phyloP scores from a whole-genome alignment of 2,113 vertebrate species.

The Spea multiplicata region DNA sequence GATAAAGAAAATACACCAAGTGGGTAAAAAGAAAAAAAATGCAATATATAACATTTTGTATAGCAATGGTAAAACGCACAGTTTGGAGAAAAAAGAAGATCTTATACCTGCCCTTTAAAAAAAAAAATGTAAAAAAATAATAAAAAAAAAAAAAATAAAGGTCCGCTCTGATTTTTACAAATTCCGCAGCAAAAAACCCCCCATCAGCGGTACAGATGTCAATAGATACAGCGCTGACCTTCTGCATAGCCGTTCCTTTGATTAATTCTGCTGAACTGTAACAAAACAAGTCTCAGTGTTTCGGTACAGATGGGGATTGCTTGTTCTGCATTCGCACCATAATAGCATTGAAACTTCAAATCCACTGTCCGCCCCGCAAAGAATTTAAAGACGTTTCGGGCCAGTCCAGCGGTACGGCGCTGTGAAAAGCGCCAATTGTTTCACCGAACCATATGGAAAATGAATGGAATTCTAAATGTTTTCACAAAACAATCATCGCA shows the following conservation, averaged over 20 bases:
- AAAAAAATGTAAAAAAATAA: no score
- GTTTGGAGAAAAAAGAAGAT: no score
- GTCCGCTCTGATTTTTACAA: no score
- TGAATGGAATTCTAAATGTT: conserved; percentile 38
- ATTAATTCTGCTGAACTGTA: conserved; percentile 6
- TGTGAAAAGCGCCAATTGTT: conserved; percentile 35
- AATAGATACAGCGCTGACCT: conserved; percentile 13
- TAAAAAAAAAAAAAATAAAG: no score
- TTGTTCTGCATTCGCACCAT: conserved; percentile 22
- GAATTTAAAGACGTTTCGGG: conserved; percentile 26
- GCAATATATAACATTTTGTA: no score
- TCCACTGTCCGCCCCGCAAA: conserved; percentile 12
- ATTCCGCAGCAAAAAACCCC: neutral
- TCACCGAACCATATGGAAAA: conserved; percentile 23
- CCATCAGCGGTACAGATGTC: neutral
- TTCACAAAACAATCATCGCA: conserved; percentile 28
- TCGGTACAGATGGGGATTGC: conserved; percentile 1
- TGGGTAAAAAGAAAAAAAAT: no score
- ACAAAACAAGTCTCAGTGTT: conserved; percentile 23
- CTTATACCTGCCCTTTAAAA: no score
- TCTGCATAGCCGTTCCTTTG: neutral
- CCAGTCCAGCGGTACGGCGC: neutral
- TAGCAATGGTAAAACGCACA: no score
- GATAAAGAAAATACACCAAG: no score
- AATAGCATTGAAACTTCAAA: neutral